A percentile compares a stretch with the other conserved stretches of the same genome.
Evolutionary conservation across 2,888 invertebrate genomes (phyloP).

Genomic region (Teleiodes luculella): DNA sequence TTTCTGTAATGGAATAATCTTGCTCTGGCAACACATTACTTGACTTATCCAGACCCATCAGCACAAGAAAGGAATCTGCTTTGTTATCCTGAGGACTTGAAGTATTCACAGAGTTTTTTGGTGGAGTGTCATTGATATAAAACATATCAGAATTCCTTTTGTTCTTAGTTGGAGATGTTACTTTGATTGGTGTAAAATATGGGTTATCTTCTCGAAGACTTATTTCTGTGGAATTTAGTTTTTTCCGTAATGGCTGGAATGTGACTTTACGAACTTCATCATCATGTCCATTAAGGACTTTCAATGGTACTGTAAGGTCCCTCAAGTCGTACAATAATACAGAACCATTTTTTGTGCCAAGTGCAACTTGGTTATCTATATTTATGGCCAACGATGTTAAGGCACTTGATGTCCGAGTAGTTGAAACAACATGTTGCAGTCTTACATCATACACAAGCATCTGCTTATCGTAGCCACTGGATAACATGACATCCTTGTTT

Average conservation of each 20-base stretch:
- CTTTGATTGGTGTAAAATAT: constrained; percentile 39
- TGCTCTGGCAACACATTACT: constrained; percentile 53
- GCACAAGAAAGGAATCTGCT: constrained; percentile 65
- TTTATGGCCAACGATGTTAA: constrained; percentile 65
- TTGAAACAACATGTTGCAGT: constrained; percentile 65
- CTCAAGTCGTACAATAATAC: constrained; percentile 77
- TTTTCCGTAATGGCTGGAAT: constrained; percentile 65
- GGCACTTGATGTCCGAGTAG: constrained; percentile 56
- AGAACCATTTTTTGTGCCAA: constrained; percentile 76
- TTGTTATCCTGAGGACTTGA: constrained; percentile 46
- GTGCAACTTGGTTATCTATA: constrained; percentile 68
- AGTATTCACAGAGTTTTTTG: constrained; percentile 40
- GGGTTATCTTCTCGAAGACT: constrained; percentile 60
- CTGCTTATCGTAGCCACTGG: constrained; percentile 76
- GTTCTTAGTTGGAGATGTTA: constrained; percentile 40
- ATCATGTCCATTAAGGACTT: constrained; percentile 70
- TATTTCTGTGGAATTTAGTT: constrained; percentile 51
- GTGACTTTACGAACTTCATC: constrained; percentile 66
- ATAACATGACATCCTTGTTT: constrained; percentile 75
- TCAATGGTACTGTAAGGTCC: constrained; percentile 65
- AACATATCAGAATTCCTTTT: constrained; percentile 63
- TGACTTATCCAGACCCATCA: constrained; percentile 65
- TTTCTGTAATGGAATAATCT: constrained; percentile 44
- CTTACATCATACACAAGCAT: constrained; percentile 78
- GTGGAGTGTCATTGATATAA: constrained; percentile 58